phyloP scores from a whole-genome alignment of 30 jellyfish, hydroid and myxozoan species.

The Turritopsis dohrnii region DNA sequence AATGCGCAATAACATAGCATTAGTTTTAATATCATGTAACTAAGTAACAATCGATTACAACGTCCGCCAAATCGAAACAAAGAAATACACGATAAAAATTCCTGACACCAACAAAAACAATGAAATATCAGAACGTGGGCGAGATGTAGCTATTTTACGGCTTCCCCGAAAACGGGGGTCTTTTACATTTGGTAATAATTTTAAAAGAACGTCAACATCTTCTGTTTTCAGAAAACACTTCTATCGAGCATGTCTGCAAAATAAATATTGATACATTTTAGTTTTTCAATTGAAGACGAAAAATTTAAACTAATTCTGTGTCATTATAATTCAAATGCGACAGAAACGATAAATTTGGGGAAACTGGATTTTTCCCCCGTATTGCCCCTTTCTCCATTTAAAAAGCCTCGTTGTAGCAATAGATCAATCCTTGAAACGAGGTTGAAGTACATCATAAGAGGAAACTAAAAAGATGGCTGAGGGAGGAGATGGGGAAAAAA shows the following conservation, averaged over 20 bases:
- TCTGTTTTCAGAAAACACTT: background rate
- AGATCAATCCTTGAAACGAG: background rate
- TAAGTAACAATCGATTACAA: background rate
- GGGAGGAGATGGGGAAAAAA: background rate
- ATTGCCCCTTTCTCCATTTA: background rate
- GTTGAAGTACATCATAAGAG: background rate
- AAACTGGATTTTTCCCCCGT: background rate
- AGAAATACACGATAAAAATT: background rate
- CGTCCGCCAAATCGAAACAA: background rate
- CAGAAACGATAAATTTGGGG: background rate
- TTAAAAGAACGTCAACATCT: background rate
- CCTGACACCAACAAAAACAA: background rate
- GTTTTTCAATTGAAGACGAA: background rate
- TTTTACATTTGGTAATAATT: background rate
- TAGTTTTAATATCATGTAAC: background rate
- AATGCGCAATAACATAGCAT: too few relatives aligned
- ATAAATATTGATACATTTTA: background rate
- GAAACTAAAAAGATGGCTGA: background rate
- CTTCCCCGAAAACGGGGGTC: background rate
- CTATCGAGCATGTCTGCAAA: background rate
- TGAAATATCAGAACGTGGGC: background rate
- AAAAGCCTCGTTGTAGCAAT: background rate
- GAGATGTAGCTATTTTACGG: background rate
- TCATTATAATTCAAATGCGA: background rate
- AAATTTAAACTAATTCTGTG: too few relatives aligned